phyloP scores from a whole-genome alignment of 1,140 invertebrate species.

The Argopecten irradians region DNA sequence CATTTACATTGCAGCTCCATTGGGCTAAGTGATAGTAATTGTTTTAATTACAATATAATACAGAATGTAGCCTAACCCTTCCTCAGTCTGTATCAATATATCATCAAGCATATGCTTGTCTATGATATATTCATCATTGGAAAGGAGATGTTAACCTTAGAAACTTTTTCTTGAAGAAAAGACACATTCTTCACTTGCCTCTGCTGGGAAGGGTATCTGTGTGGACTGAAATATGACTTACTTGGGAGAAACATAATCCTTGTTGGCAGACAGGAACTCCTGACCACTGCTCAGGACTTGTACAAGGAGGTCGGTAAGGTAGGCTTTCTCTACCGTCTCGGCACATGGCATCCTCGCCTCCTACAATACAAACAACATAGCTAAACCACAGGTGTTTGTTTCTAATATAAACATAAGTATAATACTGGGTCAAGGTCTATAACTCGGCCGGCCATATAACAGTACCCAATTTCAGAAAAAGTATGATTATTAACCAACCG shows the following conservation, averaged over 20 bases:
- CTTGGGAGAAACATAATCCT: conserved; percentile 62
- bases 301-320: conserved; percentile 81
- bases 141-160: neutral
- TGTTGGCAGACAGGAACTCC: conserved; percentile 66
- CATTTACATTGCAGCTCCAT: no score
- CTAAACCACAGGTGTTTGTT: no score
- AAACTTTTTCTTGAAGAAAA: neutral
- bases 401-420: no score
- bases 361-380: conserved; percentile 64
- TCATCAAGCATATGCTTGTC: conserved; percentile 11
- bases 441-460: no score
- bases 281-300: conserved; percentile 76
- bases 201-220: neutral
- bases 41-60: no score
- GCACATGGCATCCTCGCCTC: conserved; percentile 85
- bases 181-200: neutral
- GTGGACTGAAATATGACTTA: conserved; percentile 43
- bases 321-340: conserved; percentile 76
- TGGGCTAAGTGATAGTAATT: no score
- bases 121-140: conserved; percentile 10
- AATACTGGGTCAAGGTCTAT: no score
- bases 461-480: no score
- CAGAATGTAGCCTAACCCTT: no score
- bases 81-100: neutral
- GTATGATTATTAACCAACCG: no score